Percentiles rank a stretch among this genome's conserved stretches.
phyloP scores from a whole-genome alignment of 2,888 invertebrate species.

The Parochlus steinenii region DNA sequence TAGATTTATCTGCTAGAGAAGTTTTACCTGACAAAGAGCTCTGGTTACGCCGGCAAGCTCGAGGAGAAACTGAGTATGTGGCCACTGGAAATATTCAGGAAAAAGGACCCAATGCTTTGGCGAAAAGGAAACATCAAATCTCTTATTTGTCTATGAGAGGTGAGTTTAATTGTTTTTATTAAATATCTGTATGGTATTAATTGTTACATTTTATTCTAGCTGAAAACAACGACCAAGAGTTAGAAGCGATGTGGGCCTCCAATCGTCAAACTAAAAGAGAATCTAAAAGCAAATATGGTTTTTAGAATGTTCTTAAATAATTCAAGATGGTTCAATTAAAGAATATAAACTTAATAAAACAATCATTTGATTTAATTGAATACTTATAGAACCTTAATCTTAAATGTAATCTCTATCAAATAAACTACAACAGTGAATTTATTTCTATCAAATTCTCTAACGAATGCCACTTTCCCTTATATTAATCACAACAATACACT shows the following conservation, averaged over 20 bases:
- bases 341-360: too few relatives aligned
- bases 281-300: conserved; percentile 93
- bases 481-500: too few relatives aligned
- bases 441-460: too few relatives aligned
- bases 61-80: conserved; percentile 43
- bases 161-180: conserved; percentile 10
- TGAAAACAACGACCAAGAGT: conserved; percentile 82
- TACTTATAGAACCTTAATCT: too few relatives aligned
- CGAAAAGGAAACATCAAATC: conserved; percentile 84
- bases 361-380: too few relatives aligned
- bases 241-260: conserved; percentile 88
- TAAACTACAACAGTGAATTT: too few relatives aligned
- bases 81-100: conserved; percentile 32
- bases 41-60: conserved; percentile 65
- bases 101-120: conserved; percentile 43
- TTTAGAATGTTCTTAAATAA: too few relatives aligned
- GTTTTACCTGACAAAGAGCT: conserved; percentile 63
- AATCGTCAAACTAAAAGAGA: conserved; percentile 69
- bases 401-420: too few relatives aligned
- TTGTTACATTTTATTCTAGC: conserved; percentile 43
- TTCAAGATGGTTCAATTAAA: too few relatives aligned
- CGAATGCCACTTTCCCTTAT: too few relatives aligned
- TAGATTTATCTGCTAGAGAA: conserved; percentile 68
- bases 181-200: conserved; percentile 9
- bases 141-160: conserved; percentile 64